A percentile compares a stretch with the other conserved stretches of the same genome.
Evolutionary conservation across 2,113 vertebrate species (phyloP).

Genomic region (Aphyosemion australe): DNA sequence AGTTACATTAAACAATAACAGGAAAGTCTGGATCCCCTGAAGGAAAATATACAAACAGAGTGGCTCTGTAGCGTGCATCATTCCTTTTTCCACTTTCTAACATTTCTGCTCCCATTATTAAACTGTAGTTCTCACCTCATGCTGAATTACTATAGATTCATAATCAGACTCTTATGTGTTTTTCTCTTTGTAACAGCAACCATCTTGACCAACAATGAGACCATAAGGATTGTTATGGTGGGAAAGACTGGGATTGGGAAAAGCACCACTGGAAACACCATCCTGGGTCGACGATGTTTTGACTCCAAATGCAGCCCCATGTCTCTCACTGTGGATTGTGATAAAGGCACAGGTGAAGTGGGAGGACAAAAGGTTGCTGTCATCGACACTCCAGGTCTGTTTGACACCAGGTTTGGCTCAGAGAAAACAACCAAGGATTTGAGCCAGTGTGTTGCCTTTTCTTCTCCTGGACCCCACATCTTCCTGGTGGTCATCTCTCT

Average conservation of each 20-base stretch:
- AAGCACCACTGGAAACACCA: slow-evolving; percentile 4
- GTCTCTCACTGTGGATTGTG: background rate
- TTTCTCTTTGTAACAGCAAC: background rate
- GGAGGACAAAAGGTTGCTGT: background rate
- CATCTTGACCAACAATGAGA: background rate
- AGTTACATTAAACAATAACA: too few relatives aligned
- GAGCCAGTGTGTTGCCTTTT: background rate
- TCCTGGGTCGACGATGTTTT: background rate
- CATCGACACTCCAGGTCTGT: background rate
- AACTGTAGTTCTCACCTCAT: too few relatives aligned
- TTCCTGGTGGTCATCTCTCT: slow-evolving; percentile 7
- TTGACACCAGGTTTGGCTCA: background rate
- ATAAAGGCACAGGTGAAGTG: background rate
- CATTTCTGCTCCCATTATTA: too few relatives aligned
- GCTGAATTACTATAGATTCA: too few relatives aligned
- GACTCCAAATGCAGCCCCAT: background rate
- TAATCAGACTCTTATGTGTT: too few relatives aligned
- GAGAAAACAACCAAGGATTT: background rate
- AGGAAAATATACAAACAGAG: too few relatives aligned
- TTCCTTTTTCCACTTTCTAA: too few relatives aligned
- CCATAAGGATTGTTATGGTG: slow-evolving; percentile 1
- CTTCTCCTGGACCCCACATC: slow-evolving; percentile 12
- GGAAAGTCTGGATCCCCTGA: too few relatives aligned
- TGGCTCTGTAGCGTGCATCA: too few relatives aligned
- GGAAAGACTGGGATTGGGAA: slow-evolving; percentile 8